phyloP scores from a whole-genome alignment of 2,113 vertebrate species.

The Gopherus evgoodei region DNA sequence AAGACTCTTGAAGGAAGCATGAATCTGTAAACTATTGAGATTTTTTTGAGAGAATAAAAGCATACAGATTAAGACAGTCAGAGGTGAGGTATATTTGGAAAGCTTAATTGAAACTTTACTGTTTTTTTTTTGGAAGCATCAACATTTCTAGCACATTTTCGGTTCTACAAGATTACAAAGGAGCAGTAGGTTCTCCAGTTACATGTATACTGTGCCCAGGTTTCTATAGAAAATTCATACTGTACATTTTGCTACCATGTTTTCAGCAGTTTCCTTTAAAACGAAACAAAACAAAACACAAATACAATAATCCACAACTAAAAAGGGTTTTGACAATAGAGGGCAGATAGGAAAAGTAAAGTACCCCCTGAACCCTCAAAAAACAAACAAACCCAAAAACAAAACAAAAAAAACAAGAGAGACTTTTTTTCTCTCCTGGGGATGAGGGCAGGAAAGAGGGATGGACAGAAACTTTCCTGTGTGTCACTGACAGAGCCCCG shows the following conservation, averaged over 20 bases:
- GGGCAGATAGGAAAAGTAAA: slow-evolving; percentile 45
- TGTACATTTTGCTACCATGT: slow-evolving; percentile 36
- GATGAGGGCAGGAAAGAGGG: background rate
- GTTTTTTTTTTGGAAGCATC: slow-evolving; percentile 59
- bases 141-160: slow-evolving; percentile 37
- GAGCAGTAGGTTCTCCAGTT: slow-evolving; percentile 26
- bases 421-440: background rate
- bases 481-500: background rate
- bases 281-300: background rate
- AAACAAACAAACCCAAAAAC: background rate
- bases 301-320: background rate
- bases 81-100: slow-evolving; percentile 59
- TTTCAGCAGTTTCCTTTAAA: slow-evolving; percentile 48
- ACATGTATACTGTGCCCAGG: slow-evolving; percentile 20
- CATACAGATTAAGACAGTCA: slow-evolving; percentile 35
- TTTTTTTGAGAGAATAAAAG: background rate
- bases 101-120: slow-evolving; percentile 69
- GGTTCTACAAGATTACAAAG: slow-evolving; percentile 46
- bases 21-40: background rate
- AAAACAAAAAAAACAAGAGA: background rate
- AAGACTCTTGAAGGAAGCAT: background rate
- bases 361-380: background rate
- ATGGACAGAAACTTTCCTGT: background rate
- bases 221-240: slow-evolving; percentile 45
- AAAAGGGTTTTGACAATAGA: slow-evolving; percentile 33